These are phyloP conservation scores for Mormyrus hasselquistii DNA, from an alignment of 2,797 vertebrate species.

Conservation along the genomic window DNA sequence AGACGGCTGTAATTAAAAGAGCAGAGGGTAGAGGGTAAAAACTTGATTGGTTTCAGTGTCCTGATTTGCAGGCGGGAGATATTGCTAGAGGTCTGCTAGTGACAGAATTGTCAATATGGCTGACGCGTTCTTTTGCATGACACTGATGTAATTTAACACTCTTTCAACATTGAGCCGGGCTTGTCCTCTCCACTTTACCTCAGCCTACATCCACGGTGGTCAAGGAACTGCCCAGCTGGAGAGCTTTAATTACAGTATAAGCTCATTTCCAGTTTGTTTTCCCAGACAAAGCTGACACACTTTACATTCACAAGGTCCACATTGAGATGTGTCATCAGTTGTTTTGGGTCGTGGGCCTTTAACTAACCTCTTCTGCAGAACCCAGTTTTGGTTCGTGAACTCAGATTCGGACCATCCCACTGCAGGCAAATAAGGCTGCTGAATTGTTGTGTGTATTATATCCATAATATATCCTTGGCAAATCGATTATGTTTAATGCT, in stretches of 20 bases:
- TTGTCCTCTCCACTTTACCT: neutral
- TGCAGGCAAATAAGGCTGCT: neutral
- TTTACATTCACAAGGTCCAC: neutral
- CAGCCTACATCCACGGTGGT: neutral
- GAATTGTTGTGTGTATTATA: neutral
- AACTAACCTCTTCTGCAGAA: neutral
- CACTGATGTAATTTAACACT: neutral
- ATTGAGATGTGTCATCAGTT: neutral
- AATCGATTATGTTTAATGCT: neutral
- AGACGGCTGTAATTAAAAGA: conserved; percentile 16
- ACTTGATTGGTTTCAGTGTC: neutral
- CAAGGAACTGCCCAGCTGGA: neutral
- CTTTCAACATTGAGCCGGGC: neutral
- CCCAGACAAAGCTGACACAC: neutral
- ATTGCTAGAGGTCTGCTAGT: neutral
- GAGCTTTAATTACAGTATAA: neutral
- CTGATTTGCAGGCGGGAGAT: neutral
- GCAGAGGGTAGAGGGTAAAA: neutral
- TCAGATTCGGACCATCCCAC: neutral
- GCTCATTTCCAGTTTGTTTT: neutral
- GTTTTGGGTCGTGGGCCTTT: neutral
- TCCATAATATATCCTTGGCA: neutral
- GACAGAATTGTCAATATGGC: neutral
- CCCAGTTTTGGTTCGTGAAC: neutral
- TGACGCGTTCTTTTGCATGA: neutral